These are phyloP conservation scores for Phallusia fumigata DNA, from an alignment of 23 tunicate genomes.

Conservation along the genomic window DNA sequence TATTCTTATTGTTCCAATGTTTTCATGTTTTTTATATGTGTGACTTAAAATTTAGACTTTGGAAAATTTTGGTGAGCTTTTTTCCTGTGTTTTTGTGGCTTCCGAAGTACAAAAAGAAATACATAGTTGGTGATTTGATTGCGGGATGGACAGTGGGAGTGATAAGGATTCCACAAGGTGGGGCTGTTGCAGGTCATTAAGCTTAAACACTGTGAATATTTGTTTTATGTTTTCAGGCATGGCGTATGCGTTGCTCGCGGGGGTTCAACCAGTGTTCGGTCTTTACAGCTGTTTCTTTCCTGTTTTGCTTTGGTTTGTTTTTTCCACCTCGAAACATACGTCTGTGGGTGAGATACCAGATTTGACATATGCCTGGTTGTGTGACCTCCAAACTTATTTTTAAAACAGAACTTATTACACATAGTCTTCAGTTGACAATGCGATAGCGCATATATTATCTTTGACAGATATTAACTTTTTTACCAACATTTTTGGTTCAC, in stretches of 20 bases:
- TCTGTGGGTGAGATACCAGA: slow-evolving; percentile 66
- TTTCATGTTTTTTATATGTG: too few species aligned
- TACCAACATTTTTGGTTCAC: too few species aligned
- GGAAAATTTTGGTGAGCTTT: slow-evolving; percentile 43
- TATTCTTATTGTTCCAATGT: too few species aligned
- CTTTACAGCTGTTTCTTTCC: slow-evolving; percentile 96
- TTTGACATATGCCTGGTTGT: too few species aligned
- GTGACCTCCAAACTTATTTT: not conserved
- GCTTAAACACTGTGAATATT: too few species aligned
- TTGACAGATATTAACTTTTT: too few species aligned
- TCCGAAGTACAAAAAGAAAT: slow-evolving; percentile 76
- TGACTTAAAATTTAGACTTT: slow-evolving; percentile 25
- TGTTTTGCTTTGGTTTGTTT: slow-evolving; percentile 91
- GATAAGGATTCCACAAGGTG: slow-evolving; percentile 94
- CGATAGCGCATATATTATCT: too few species aligned
- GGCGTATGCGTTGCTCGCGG: slow-evolving; percentile 95
- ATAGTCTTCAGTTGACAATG: not conserved
- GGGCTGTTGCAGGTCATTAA: too few species aligned
- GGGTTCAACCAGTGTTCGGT: slow-evolving; percentile 92
- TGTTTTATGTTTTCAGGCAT: slow-evolving; percentile 44
- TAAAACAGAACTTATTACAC: not conserved
- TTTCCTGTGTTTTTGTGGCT: slow-evolving; percentile 85
- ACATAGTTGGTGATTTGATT: slow-evolving; percentile 74
- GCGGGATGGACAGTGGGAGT: slow-evolving; percentile 96
- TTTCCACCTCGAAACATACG: slow-evolving; percentile 85